These are phyloP conservation scores for Nanorana parkeri DNA, from an alignment of 2,113 vertebrate species.

Conservation along the genomic window DNA sequence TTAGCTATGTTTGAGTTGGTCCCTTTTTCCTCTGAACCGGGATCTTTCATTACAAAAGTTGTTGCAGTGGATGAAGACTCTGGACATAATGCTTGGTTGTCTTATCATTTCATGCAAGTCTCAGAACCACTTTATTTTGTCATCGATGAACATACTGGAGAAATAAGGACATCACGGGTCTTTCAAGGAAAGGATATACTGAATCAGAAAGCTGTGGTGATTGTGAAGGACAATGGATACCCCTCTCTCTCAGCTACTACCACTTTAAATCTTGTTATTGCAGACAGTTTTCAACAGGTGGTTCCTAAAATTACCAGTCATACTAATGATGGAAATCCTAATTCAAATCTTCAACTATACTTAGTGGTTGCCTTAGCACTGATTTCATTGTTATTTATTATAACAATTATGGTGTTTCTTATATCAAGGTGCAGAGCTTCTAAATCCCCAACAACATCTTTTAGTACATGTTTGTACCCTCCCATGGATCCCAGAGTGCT, in stretches of 20 bases:
- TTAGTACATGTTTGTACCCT: conserved; percentile 24
- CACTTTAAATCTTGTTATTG: conserved; percentile 47
- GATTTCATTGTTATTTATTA: conserved; percentile 62
- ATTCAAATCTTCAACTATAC: conserved; percentile 53
- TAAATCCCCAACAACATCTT: conserved; percentile 31
- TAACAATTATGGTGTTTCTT: conserved; percentile 19
- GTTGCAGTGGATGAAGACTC: too few species aligned
- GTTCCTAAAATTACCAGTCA: conserved; percentile 1
- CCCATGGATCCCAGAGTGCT: conserved; percentile 16
- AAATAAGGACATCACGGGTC: conserved; percentile 42
- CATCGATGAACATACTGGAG: conserved; percentile 49
- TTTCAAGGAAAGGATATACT: neutral
- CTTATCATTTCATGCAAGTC: conserved; percentile 63
- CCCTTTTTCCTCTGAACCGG: too few species aligned
- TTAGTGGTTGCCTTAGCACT: conserved; percentile 59
- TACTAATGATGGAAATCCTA: neutral
- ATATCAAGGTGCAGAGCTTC: conserved; percentile 2
- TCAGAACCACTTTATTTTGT: conserved; percentile 61
- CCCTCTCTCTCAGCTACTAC: conserved; percentile 50
- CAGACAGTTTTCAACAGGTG: neutral
- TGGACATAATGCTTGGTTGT: conserved; percentile 18
- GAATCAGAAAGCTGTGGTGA: conserved; percentile 40
- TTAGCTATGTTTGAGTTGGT: too few species aligned
- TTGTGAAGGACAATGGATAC: conserved; percentile 63
- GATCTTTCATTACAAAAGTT: conserved; percentile 21